Conservation (phyloP, 2,113 vertebrate genomes). For the Bagarius yarrelli region DNA sequence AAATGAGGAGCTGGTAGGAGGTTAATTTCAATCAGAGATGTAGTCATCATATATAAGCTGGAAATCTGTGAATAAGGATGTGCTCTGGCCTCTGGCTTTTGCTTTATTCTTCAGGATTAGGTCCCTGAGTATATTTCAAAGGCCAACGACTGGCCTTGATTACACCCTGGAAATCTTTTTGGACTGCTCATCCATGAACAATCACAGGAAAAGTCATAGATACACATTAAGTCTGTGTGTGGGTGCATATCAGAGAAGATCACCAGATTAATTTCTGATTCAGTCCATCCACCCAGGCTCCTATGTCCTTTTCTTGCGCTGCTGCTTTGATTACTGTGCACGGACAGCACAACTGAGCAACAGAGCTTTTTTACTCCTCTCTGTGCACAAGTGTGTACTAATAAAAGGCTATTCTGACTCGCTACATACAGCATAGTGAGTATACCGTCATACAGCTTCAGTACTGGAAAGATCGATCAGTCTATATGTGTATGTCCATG, state of each 20-base stretch:
- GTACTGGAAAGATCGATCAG: constrained; percentile 36
- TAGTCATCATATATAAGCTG: constrained; percentile 62
- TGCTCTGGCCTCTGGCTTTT: constrained; percentile 15
- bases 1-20: background rate
- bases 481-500: constrained; percentile 17
- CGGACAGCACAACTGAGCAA: constrained; percentile 25
- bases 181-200: constrained; percentile 41
- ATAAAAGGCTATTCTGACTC: constrained; percentile 28
- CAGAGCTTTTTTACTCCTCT: constrained; percentile 44
- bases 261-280: constrained; percentile 41
- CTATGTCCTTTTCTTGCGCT: constrained; percentile 9
- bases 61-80: constrained; percentile 52
- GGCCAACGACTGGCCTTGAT: constrained; percentile 43
- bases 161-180: constrained; percentile 49
- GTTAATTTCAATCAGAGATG: constrained; percentile 66
- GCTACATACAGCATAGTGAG: constrained; percentile 15
- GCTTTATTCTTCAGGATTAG: constrained; percentile 34
- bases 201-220: constrained; percentile 16
- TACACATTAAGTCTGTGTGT: constrained; percentile 2
- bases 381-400: constrained; percentile 4
- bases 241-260: constrained; percentile 43
- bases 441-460: constrained; percentile 30
- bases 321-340: constrained; percentile 40
- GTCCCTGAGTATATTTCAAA: background rate
- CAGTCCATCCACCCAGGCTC: constrained; percentile 32